Evolutionary conservation across 2,797 vertebrate species (phyloP).

Genomic region (Amphiprion clarkii): DNA sequence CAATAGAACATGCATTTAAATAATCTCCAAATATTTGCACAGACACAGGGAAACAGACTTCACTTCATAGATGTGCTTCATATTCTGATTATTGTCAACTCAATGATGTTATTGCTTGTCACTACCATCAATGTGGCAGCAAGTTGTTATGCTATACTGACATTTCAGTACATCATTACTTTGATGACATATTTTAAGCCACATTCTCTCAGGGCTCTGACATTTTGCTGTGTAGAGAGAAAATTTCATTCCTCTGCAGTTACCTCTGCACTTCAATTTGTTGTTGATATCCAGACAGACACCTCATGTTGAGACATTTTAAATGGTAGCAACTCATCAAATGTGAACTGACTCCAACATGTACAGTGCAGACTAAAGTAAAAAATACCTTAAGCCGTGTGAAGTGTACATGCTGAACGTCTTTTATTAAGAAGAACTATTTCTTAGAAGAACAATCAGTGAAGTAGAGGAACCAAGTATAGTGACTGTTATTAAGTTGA

Average conservation of each 20-base stretch:
- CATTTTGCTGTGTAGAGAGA: not conserved
- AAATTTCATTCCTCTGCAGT: not conserved
- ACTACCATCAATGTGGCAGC: not conserved
- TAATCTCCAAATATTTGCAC: not conserved
- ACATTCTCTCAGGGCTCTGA: too few species aligned
- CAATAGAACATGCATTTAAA: not conserved
- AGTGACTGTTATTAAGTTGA: too few species aligned
- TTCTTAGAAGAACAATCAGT: not conserved
- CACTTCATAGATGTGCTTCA: not conserved
- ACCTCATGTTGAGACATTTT: not conserved
- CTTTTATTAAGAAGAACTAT: not conserved
- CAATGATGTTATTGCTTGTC: constrained; percentile 3
- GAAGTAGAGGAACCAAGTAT: too few species aligned
- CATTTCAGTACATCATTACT: not conserved
- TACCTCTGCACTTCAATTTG: too few species aligned
- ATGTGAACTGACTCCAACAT: not conserved
- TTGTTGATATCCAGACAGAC: not conserved
- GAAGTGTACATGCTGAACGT: too few species aligned
- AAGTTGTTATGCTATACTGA: not conserved
- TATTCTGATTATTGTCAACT: not conserved
- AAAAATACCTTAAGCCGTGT: not conserved
- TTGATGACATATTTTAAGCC: not conserved
- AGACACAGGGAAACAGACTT: not conserved
- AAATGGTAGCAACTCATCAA: not conserved
- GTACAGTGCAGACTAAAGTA: not conserved